phyloP scores from a whole-genome alignment of 2,797 vertebrate species.

The Cryptoprocta ferox region DNA sequence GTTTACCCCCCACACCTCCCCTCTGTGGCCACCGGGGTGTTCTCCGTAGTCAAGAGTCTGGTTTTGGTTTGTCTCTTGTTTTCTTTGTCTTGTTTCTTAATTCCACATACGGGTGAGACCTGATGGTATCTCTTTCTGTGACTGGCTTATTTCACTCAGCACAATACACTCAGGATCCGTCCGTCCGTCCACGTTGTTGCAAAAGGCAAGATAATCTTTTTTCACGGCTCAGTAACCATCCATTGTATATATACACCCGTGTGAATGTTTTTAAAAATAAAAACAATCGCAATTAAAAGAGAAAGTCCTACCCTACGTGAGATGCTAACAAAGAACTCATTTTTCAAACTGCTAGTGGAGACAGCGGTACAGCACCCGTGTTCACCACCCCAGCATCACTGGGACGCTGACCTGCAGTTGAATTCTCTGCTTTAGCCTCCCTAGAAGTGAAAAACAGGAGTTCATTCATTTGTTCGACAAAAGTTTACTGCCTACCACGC shows the following conservation, averaged over 20 bases:
- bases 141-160: neutral
- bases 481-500: neutral
- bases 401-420: neutral
- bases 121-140: neutral
- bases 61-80: neutral
- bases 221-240: neutral
- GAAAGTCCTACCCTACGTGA: neutral
- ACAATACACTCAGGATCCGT: no score
- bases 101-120: neutral
- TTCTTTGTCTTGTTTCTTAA: neutral
- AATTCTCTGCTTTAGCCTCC: neutral
- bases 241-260: neutral
- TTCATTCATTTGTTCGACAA: neutral
- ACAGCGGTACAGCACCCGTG: neutral
- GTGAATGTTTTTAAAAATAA: neutral
- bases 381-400: neutral
- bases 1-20: neutral
- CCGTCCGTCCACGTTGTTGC: neutral
- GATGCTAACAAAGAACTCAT: neutral
- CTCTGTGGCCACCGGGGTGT: neutral
- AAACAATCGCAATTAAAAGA: neutral
- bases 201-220: neutral
- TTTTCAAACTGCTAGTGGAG: constrained; percentile 20
- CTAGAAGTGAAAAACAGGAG: neutral
- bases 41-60: neutral